Conservation (phyloP, 2,797 vertebrate species). For the Crax fasciolata region DNA sequence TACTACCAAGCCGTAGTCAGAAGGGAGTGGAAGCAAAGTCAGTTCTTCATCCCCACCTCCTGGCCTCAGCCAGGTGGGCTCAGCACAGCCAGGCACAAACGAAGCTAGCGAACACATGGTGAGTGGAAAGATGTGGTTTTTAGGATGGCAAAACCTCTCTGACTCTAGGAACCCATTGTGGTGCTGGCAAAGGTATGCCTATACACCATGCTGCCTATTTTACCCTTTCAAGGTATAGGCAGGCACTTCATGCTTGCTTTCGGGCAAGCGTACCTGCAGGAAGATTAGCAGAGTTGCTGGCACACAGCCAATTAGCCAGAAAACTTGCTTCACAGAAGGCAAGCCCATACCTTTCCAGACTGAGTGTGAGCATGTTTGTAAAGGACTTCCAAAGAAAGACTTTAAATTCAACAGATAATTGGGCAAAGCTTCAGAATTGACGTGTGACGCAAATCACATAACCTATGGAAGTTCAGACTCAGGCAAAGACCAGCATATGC, state of each 20-base stretch:
- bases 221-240: neutral
- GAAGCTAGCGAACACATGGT: neutral
- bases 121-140: neutral
- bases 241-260: neutral
- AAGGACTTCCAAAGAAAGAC: neutral
- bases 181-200: neutral
- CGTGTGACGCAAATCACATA: accelerated
- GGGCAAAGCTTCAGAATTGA: neutral
- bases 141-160: neutral
- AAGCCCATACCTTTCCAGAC: neutral
- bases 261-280: accelerated
- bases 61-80: neutral
- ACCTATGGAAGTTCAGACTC: neutral
- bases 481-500: neutral
- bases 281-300: neutral
- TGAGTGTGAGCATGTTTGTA: neutral
- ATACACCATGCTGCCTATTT: neutral
- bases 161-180: neutral
- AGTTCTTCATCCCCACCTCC: conserved; percentile 51
- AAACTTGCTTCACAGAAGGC: neutral
- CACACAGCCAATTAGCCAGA: neutral
- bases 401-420: neutral
- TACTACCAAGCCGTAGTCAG: neutral
- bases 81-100: neutral
- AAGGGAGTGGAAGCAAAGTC: neutral